phyloP scores from a whole-genome alignment of 1,140 invertebrate genomes.

The Archegozetes longisetosus region DNA sequence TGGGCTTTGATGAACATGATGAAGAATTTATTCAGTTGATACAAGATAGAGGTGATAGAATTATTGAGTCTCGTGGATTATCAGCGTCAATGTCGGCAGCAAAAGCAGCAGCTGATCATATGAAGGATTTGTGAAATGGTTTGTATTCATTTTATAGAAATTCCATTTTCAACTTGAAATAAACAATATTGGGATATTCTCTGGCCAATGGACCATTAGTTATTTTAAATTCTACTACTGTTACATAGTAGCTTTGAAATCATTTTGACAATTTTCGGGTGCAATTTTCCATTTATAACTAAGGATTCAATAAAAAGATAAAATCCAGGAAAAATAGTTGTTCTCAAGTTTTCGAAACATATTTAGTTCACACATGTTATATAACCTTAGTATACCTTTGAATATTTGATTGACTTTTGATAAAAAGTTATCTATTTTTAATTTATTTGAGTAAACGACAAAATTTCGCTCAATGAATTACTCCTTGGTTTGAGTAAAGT shows the following conservation, averaged over 20 bases:
- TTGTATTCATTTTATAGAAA: slow-evolving; percentile 39
- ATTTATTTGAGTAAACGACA: too few species aligned
- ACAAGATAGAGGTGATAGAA: slow-evolving; percentile 92
- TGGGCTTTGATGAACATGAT: slow-evolving; percentile 24
- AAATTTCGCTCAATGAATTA: too few species aligned
- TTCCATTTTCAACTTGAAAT: slow-evolving; percentile 1
- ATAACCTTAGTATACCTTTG: neutral
- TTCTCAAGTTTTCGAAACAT: too few species aligned
- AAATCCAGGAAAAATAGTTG: too few species aligned
- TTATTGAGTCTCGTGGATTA: slow-evolving; percentile 92
- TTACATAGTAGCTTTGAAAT: too few species aligned
- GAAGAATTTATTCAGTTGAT: slow-evolving; percentile 29
- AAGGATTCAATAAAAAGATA: too few species aligned
- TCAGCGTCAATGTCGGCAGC: slow-evolving; percentile 95
- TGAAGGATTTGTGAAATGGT: slow-evolving; percentile 86
- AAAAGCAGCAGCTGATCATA: slow-evolving; percentile 94
- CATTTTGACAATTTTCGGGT: too few species aligned
- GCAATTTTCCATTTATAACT: too few species aligned
- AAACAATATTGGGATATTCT: neutral
- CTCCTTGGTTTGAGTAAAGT: too few species aligned
- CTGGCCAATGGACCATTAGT: too few species aligned
- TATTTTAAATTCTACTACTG: too few species aligned
- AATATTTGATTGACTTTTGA: neutral
- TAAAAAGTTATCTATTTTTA: too few species aligned
- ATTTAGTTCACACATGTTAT: neutral